These are phyloP conservation scores for Eupristina koningsbergeri DNA, from an alignment of 1,140 invertebrate genomes.

Conservation along the genomic window DNA sequence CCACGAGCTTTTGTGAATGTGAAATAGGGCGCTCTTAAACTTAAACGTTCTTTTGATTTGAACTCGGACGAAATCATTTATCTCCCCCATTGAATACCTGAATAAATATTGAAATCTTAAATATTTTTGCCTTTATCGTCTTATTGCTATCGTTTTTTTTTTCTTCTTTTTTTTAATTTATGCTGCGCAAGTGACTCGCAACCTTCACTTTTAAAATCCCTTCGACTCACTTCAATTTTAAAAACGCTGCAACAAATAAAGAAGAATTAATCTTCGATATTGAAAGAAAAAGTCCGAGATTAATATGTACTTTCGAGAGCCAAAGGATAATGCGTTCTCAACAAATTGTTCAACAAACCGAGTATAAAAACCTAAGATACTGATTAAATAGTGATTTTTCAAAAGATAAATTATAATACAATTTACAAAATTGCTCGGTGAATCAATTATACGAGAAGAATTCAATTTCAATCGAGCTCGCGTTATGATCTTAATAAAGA, in stretches of 20 bases:
- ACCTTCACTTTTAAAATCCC: no score
- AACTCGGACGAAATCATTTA: not conserved
- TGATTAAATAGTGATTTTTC: not conserved
- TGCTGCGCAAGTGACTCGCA: no score
- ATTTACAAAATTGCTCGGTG: not conserved
- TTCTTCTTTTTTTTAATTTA: no score
- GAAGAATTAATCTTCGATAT: no score
- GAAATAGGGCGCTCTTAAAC: not conserved
- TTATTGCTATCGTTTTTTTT: not conserved
- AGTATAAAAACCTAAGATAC: not conserved
- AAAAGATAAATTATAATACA: not conserved
- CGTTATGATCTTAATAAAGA: conserved; percentile 8
- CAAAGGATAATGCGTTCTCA: no score
- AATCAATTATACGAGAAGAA: conserved; percentile 4
- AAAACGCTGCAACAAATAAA: no score
- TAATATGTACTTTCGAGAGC: no score
- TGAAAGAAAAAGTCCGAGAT: no score
- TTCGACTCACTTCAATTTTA: no score
- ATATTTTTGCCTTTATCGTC: not conserved
- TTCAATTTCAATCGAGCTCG: not conserved
- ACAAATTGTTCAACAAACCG: not conserved
- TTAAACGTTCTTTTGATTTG: no score
- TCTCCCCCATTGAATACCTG: not conserved
- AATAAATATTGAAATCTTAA: not conserved
- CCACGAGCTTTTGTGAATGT: not conserved